Percentiles rank a stretch among this genome's conserved stretches.
Evolutionary conservation across 2,888 invertebrate genomes (phyloP).

Genomic region (Drosophila gaucha): DNA sequence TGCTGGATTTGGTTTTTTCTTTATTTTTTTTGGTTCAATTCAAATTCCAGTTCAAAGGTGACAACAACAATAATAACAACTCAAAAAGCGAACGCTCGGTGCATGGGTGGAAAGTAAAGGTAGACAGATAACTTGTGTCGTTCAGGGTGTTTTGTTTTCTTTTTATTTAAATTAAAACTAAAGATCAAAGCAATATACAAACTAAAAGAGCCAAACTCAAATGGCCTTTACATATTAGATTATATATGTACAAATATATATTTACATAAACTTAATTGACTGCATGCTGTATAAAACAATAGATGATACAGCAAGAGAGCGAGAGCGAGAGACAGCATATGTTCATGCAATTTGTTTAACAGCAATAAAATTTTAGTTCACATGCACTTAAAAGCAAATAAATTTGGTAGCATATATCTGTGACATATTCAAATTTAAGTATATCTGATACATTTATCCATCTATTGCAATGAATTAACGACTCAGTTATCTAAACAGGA

Average conservation of each 20-base stretch:
- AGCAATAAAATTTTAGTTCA: background rate
- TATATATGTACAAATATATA: slow-evolving; percentile 29
- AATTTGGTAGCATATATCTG: too few relatives aligned
- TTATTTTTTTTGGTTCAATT: slow-evolving; percentile 29
- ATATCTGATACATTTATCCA: too few relatives aligned
- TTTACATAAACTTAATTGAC: background rate
- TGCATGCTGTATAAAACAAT: slow-evolving; percentile 2
- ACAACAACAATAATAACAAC: slow-evolving; percentile 59
- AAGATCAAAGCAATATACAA: slow-evolving; percentile 55
- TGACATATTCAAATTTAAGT: too few relatives aligned
- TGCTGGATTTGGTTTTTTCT: slow-evolving; percentile 26
- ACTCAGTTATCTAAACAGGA: background rate
- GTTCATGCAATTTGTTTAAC: background rate
- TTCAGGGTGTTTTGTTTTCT: slow-evolving; percentile 24
- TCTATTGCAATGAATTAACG: too few relatives aligned
- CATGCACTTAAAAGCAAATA: too few relatives aligned
- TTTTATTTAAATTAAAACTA: slow-evolving; percentile 25
- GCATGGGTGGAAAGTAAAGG: slow-evolving; percentile 48
- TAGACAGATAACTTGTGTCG: slow-evolving; percentile 38
- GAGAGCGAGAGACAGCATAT: background rate
- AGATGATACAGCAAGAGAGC: background rate
- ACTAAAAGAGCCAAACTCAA: slow-evolving; percentile 53
- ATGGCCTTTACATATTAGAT: slow-evolving; percentile 23
- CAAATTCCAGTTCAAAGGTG: slow-evolving; percentile 55
- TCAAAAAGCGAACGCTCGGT: slow-evolving; percentile 74